phyloP scores from a whole-genome alignment of 2,113 vertebrate species.

The Lophura nycthemera region DNA sequence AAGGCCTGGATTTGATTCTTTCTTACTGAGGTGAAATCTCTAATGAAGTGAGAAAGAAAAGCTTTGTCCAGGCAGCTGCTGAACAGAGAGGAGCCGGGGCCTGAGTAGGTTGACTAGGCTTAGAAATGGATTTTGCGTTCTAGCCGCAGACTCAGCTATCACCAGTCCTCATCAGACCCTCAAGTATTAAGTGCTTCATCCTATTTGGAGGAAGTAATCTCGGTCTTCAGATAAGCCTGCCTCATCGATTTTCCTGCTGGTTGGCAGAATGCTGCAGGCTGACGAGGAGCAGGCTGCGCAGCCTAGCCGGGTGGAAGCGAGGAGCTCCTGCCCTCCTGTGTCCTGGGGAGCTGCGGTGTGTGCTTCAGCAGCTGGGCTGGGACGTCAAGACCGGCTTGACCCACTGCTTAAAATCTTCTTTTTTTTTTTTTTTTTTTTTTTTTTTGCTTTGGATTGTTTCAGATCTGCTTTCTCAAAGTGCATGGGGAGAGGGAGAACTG shows the following conservation, averaged over 20 bases:
- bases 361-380: neutral
- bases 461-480: neutral
- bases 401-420: neutral
- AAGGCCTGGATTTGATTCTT: neutral
- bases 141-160: neutral
- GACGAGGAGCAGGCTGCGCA: neutral
- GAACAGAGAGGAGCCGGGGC: rapidly evolving
- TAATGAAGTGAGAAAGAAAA: neutral
- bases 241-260: neutral
- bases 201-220: neutral
- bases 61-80: neutral
- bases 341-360: neutral
- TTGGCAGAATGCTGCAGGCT: neutral
- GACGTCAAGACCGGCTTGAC: neutral
- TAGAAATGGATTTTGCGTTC: neutral
- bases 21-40: neutral
- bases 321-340: neutral
- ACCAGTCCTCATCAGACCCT: neutral
- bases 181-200: neutral
- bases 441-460: neutral
- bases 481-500: too few species aligned
- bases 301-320: neutral
- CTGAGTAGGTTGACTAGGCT: neutral
- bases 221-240: neutral
- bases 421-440: too few species aligned